phyloP scores from a whole-genome alignment of 2,113 vertebrate genomes.

The Leucosticte australis region DNA sequence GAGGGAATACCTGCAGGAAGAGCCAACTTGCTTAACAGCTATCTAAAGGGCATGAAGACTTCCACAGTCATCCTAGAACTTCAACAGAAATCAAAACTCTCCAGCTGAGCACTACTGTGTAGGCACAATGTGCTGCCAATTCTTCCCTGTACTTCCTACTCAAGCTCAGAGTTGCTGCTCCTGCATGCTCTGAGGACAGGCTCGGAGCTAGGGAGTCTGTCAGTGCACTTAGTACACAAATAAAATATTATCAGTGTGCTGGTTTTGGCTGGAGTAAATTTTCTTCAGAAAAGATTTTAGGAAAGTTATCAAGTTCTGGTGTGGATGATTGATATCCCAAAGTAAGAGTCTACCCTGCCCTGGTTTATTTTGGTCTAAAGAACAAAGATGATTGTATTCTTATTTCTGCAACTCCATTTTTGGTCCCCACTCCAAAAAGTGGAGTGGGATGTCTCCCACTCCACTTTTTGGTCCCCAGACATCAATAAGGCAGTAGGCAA shows the following conservation, averaged over 20 bases:
- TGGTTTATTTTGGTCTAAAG: not conserved
- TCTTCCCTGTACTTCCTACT: not conserved
- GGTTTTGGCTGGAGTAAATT: not conserved
- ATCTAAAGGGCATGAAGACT: not conserved
- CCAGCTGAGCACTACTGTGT: not conserved
- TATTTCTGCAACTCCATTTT: not conserved
- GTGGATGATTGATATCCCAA: not conserved
- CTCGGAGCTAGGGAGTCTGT: not conserved
- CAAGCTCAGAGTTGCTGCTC: not conserved
- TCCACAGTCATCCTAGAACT: not conserved
- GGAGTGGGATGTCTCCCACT: not conserved
- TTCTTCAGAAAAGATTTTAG: not conserved
- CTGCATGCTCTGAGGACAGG: not conserved
- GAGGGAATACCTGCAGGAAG: not conserved
- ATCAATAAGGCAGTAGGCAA: not conserved
- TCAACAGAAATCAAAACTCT: not conserved
- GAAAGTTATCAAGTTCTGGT: not conserved
- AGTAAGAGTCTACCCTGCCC: not conserved
- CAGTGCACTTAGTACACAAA: accelerated
- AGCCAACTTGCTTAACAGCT: not conserved
- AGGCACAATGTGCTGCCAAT: not conserved
- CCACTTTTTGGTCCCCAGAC: not conserved
- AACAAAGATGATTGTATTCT: not conserved
- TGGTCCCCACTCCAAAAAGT: not conserved
- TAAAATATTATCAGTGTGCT: not conserved